Conservation (phyloP, 1,140 invertebrate genomes). For the Bombus turneri region DNA sequence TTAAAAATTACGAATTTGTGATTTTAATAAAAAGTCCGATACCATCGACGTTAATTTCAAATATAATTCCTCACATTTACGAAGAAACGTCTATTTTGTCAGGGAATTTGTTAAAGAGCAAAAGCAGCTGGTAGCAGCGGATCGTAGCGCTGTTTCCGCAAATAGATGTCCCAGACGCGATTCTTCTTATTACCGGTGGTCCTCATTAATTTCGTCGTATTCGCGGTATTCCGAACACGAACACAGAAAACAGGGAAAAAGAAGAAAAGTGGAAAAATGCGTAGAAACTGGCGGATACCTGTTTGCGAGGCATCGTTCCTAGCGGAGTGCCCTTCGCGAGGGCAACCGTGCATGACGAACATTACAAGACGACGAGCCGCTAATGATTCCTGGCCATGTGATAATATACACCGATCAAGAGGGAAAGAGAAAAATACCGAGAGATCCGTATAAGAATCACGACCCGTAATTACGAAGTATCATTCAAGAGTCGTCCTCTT, state of each 20-base stretch:
- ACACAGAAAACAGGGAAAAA: background rate
- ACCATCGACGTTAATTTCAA: background rate
- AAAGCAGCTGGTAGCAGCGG: background rate
- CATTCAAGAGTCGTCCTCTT: slow-evolving; percentile 15
- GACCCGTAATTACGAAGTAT: slow-evolving; percentile 19
- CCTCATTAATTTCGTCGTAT: slow-evolving; percentile 42
- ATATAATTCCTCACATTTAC: background rate
- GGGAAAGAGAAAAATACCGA: background rate
- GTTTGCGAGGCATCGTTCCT: slow-evolving; percentile 17
- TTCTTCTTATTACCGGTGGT: slow-evolving; percentile 9
- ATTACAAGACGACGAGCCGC: slow-evolving; percentile 39
- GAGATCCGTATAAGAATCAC: slow-evolving; percentile 33
- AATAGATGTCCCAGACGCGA: slow-evolving; percentile 20
- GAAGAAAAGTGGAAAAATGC: background rate
- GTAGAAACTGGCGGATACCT: background rate
- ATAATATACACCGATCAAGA: slow-evolving; percentile 17
- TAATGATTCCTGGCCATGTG: slow-evolving; percentile 49
- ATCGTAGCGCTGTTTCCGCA: background rate
- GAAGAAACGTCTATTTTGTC: background rate
- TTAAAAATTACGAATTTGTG: too few relatives aligned
- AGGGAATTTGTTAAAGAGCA: background rate
- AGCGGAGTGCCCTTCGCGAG: slow-evolving; percentile 50
- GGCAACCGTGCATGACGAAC: slow-evolving; percentile 44
- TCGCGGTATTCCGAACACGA: slow-evolving; percentile 8
- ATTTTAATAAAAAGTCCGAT: background rate